Base-by-base conservation (phyloP, 2,888 invertebrate species). In the Drosophila buzzatii region DNA sequence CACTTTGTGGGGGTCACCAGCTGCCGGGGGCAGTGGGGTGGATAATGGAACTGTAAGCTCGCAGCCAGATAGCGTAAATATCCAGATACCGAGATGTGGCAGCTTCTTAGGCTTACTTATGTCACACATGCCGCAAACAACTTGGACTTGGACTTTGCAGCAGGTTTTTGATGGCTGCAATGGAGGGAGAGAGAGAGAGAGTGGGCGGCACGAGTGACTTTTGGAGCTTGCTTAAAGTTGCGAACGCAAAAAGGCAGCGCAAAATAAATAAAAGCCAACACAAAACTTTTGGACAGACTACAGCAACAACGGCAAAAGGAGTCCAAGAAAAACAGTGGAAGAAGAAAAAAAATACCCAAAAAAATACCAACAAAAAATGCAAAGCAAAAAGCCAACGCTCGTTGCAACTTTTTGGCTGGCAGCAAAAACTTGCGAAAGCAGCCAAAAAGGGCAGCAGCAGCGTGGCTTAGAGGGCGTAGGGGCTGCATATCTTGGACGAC, bases 51-150 rank as follows among this genome's bases (percentile, higher is more conserved):
- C 62, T 66, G 76, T 67, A 67, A 81, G 67, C 72, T 45, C 45
- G 63, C 47, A 51, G 35, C 62, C 63, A 51, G 67, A 53, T 69
- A 57, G 41, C 67, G 51, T 33, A 60, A 69, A 83, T 71, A 64
- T 65, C 53, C 44, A 39, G 71, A 70, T 71, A 49, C 52, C 45
- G 35, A 59, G 53, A 59, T 70, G 57, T 70, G 74, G 66, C 72
- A 79, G 80, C 81, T 72, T 68, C 86, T 85, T 88, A 80, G 82
- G 86, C 82, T 82, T 82, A 82, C 89, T 82, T 80, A 82, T 82
- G 82, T 88, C 88, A 88, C 77, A 77, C 81, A 81, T 77, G 81
- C 80, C 70, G 64, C 70, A 63, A 64, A 47, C 52, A 77, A 81
- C 78, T 70, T 65, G 33, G 47, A 63, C 65, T 71, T 75, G 80